These are phyloP conservation scores for Tetramorium bicarinatum DNA, from an alignment of 2,888 invertebrate species.

Conservation along the genomic window DNA sequence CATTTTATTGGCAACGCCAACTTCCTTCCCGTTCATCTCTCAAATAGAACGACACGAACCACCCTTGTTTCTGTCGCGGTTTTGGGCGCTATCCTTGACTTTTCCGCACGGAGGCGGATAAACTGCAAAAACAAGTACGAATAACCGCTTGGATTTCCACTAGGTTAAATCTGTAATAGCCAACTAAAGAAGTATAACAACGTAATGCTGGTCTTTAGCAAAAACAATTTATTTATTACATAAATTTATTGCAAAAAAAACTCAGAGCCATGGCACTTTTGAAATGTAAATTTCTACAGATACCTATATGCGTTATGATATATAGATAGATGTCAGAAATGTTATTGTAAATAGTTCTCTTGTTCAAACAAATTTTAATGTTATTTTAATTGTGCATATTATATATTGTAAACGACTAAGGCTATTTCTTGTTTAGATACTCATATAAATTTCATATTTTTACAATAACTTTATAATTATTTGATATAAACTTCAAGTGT, in stretches of 20 bases:
- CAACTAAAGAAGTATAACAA: not conserved
- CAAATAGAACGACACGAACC: slow-evolving; percentile 46
- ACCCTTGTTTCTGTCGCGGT: not conserved
- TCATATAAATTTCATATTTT: not conserved
- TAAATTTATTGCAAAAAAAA: not conserved
- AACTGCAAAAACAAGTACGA: slow-evolving; percentile 19
- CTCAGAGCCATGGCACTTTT: not conserved
- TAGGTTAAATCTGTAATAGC: slow-evolving; percentile 17
- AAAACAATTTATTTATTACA: slow-evolving; percentile 11
- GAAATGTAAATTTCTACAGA: not conserved
- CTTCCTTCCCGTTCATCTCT: slow-evolving; percentile 31
- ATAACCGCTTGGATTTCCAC: not conserved
- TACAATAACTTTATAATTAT: slow-evolving; percentile 4
- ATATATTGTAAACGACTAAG: not conserved
- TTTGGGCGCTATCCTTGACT: slow-evolving; percentile 15
- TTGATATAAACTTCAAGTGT: not conserved
- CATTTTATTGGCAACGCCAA: slow-evolving; percentile 64
- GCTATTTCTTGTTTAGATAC: not conserved
- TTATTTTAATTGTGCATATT: not conserved
- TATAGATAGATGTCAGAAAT: too few species aligned
- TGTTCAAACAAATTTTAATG: not conserved
- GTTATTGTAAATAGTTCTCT: not conserved
- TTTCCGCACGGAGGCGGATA: not conserved
- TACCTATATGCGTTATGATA: too few species aligned
- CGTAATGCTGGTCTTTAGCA: not conserved